Evolutionary conservation across 2,888 invertebrate genomes (phyloP).

Genomic region (Crossocerus cetratus): DNA sequence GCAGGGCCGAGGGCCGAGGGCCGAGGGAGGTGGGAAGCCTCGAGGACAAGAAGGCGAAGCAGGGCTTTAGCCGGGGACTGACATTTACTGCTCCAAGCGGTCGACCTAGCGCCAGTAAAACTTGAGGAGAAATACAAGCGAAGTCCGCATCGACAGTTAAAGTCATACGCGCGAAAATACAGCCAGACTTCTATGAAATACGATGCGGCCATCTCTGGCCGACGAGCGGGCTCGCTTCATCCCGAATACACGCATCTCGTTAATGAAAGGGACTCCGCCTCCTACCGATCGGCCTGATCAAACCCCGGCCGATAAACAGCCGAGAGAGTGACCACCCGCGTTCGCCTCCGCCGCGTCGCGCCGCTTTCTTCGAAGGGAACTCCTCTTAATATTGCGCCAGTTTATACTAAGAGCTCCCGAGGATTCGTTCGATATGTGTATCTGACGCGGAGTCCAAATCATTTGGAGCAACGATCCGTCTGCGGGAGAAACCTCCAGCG

Average conservation of each 20-base stretch:
- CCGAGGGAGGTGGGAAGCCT: conserved; percentile 39
- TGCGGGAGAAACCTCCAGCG: neutral
- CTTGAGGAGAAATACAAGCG: conserved; percentile 70
- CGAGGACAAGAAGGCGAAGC: conserved; percentile 41
- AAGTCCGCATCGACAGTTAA: conserved; percentile 73
- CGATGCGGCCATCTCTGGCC: conserved; percentile 56
- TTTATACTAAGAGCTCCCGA: too few species aligned
- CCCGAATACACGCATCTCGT: conserved; percentile 55
- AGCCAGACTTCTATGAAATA: conserved; percentile 70
- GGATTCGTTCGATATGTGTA: too few species aligned
- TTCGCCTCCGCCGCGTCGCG: too few species aligned
- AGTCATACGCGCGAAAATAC: conserved; percentile 75
- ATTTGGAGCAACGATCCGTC: neutral
- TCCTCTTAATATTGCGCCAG: too few species aligned
- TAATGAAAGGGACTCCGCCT: conserved; percentile 61
- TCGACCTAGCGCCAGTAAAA: conserved; percentile 71
- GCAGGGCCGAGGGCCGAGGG: conserved; percentile 26
- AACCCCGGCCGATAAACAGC: too few species aligned
- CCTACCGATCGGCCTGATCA: conserved; percentile 33
- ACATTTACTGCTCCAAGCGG: conserved; percentile 69
- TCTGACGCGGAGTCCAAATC: neutral
- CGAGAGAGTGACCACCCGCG: too few species aligned
- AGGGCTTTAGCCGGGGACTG: conserved; percentile 59
- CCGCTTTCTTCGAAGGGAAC: too few species aligned
- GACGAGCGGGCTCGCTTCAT: conserved; percentile 41